A percentile compares a stretch with the other conserved stretches of the same genome.
Conservation (phyloP, 2,888 invertebrate species). For the Carpatolechia fugitivella region DNA sequence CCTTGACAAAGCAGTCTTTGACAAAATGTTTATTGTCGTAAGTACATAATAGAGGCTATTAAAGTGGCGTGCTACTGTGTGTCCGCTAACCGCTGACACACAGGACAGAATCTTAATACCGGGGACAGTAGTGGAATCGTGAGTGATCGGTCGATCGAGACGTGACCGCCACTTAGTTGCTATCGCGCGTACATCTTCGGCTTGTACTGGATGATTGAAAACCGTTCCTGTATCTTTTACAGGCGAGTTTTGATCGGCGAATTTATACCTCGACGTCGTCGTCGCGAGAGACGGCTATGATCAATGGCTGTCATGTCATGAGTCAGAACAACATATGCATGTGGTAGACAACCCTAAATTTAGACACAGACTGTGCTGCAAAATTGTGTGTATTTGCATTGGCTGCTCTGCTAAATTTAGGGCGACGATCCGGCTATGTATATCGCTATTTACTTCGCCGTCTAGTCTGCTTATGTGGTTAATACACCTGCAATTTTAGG, state of each 20-base stretch:
- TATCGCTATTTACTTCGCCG: neutral
- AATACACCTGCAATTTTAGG: neutral
- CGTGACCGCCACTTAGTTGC: conserved; percentile 12
- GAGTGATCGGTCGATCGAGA: conserved; percentile 15
- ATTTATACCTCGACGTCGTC: conserved; percentile 17
- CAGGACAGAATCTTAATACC: conserved; percentile 31
- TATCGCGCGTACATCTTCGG: conserved; percentile 14
- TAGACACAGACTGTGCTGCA: conserved; percentile 42
- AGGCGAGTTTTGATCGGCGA: neutral
- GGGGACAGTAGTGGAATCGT: conserved; percentile 21
- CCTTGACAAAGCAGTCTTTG: conserved; percentile 26
- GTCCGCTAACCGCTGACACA: conserved; percentile 24
- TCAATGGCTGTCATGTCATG: conserved; percentile 38
- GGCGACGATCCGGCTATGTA: neutral
- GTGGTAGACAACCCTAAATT: conserved; percentile 49
- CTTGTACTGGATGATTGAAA: conserved; percentile 8
- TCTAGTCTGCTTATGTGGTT: conserved; percentile 11
- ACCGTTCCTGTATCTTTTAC: neutral
- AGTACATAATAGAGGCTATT: conserved; percentile 26
- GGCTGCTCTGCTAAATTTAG: conserved; percentile 18
- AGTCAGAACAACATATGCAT: conserved; percentile 50
- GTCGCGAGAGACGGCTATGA: conserved; percentile 28
- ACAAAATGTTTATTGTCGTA: conserved; percentile 17
- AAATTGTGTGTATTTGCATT: conserved; percentile 35
- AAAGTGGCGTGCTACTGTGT: conserved; percentile 31